Evolutionary conservation across 2,888 invertebrate genomes (phyloP).

Genomic region (Anoncus sp.): DNA sequence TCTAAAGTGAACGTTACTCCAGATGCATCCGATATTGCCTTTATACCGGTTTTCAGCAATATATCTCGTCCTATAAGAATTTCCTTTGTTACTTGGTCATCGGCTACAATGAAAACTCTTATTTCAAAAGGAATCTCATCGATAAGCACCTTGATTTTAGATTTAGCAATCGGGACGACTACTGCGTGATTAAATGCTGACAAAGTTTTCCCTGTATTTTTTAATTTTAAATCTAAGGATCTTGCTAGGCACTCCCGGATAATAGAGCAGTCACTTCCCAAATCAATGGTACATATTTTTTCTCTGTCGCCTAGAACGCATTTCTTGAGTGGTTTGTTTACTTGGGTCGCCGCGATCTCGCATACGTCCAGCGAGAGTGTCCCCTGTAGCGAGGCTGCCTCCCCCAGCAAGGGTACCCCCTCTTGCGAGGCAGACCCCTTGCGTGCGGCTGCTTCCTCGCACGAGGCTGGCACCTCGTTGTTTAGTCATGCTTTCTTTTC

Average conservation of each 20-base stretch:
- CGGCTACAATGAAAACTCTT: slow-evolving; percentile 57
- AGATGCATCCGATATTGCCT: slow-evolving; percentile 35
- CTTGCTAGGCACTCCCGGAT: slow-evolving; percentile 60
- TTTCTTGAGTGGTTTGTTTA: slow-evolving; percentile 55
- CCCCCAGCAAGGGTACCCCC: not conserved
- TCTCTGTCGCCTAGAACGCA: slow-evolving; percentile 44
- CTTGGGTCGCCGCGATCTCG: not conserved
- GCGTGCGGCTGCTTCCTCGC: not conserved
- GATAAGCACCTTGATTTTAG: slow-evolving; percentile 51
- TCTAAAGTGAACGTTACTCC: slow-evolving; percentile 22
- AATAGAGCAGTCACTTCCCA: slow-evolving; percentile 66
- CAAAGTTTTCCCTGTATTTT: slow-evolving; percentile 46
- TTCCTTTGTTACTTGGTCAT: slow-evolving; percentile 54
- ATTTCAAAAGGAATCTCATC: slow-evolving; percentile 58
- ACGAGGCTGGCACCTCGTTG: not conserved
- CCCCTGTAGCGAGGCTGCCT: not conserved
- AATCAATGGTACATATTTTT: slow-evolving; percentile 58
- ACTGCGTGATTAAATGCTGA: slow-evolving; percentile 60
- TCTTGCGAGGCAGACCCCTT: not conserved
- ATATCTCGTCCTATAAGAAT: slow-evolving; percentile 64
- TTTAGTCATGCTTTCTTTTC: slow-evolving; percentile 30
- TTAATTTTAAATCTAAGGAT: slow-evolving; percentile 40
- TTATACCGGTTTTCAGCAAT: slow-evolving; percentile 41
- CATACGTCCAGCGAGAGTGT: not conserved
- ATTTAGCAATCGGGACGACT: slow-evolving; percentile 49